phyloP scores from a whole-genome alignment of 2,888 invertebrate genomes.

The Nezara viridula region DNA sequence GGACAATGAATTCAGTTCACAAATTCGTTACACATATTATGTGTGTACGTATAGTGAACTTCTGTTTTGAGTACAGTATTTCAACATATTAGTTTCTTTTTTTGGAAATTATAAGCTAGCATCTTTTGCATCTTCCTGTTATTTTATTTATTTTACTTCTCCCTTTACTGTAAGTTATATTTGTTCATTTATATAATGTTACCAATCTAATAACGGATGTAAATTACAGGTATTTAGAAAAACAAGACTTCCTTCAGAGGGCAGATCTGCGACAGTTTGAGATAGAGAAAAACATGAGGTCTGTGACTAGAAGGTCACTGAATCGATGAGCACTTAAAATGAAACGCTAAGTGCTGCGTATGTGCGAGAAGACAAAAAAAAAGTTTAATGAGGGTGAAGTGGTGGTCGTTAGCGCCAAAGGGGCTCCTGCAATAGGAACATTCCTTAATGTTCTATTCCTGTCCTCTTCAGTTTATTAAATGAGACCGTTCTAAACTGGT shows the following conservation, averaged over 20 bases:
- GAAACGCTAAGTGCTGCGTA: not conserved
- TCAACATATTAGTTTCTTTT: too few relatives aligned
- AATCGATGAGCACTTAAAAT: constrained; percentile 58
- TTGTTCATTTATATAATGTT: not conserved
- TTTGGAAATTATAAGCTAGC: too few relatives aligned
- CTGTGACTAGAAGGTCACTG: constrained; percentile 67
- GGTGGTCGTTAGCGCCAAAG: not conserved
- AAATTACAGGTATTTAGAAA: constrained; percentile 82
- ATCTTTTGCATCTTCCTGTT: too few relatives aligned
- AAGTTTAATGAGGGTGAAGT: not conserved
- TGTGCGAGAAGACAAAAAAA: not conserved
- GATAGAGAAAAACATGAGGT: constrained; percentile 85
- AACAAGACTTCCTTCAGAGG: constrained; percentile 90
- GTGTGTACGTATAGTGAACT: too few relatives aligned
- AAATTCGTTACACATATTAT: too few relatives aligned
- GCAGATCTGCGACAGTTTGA: constrained; percentile 93
- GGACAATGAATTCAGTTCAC: too few relatives aligned
- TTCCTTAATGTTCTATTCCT: constrained; percentile 20
- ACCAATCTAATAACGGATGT: constrained; percentile 51
- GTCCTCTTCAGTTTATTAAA: not conserved
- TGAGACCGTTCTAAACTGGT: not conserved
- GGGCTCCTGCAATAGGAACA: not conserved
- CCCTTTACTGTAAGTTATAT: too few relatives aligned
- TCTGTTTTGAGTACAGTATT: too few relatives aligned
- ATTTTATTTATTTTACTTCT: too few relatives aligned